Base-by-base conservation (phyloP, 2,888 invertebrate species). In the Tipula helvola region DNA sequence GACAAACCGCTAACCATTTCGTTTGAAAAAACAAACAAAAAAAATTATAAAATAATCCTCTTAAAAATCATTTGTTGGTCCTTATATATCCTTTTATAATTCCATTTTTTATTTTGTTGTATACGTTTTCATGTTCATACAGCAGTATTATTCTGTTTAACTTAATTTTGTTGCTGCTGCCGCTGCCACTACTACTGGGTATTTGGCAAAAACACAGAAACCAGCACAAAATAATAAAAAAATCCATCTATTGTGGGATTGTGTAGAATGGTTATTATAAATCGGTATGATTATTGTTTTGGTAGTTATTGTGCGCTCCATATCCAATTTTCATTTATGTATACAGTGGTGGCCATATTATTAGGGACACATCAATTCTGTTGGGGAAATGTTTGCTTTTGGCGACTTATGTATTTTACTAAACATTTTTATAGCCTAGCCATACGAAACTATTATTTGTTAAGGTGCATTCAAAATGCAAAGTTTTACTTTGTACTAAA, bases 21-120 rank as follows among this genome's bases (percentile, higher is more conserved):
- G 28, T 71, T 71, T 71, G 52, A 5, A 16, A 71, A 71, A 71
- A n/a, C n/a, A n/a, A n/a, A n/a, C n/a, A n/a, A n/a, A 28, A 71
- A 28, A 71, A 57, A 57, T 57, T 52, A 28, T 28, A 18, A 71
- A 71, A 18, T 71, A 71, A 71, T 71, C 71, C 71, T 71, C 71
- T 71, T 71, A 71, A 71, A 71, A 71, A 71, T 71, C 71, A 71
- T 71, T 71, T 71, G 71, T 71, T 71, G 71, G 71, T 71, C 71
- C 71, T 71, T 71, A 71, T 71, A 71, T 71, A 71, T 71, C 71
- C 71, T 71, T 71, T 71, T 71, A 71, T 28, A 71, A 71, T 71
- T 12, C 71, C 71, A 28, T 18, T 71, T 71, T 71, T 71, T 71
- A 28, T 71, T 71, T 71, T 71, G 28, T 28, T 28, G 28, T 28